Base-by-base conservation (phyloP, 53 echinoderm and acorn worm species). In the Crossaster papposus region DNA sequence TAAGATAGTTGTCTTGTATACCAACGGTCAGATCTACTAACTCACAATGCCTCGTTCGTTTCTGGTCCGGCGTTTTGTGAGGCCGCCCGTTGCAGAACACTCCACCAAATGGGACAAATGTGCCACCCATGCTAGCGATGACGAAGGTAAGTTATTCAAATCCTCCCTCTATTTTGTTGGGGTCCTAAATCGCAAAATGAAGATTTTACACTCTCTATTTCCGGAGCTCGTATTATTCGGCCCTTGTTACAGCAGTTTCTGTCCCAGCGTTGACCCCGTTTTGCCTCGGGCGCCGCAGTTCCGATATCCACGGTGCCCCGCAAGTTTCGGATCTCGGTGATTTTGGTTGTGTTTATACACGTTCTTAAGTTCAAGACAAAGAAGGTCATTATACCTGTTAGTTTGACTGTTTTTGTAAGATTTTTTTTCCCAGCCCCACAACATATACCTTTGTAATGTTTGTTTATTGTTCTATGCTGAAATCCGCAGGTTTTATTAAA, bases 11-110 rank as follows among this genome's bases (percentile, higher is more conserved):
- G 7, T 28, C n/a, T n/a, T n/a, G n/a, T 11, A 30, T 30, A 28
- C 54, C 28, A 12, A 14, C 36, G 18, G 54, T 64, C 44, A 44
- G 44, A 1, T 44, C 24, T 62, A 22, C 24, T 62, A 22, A 81
- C 62, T 58, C 14, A 33, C 72, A 54, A 91, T 93, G 93, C 93
- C 93, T 63, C 93, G 93, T 3, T 93, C 93, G 22, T 93, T 93
- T 74, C 80, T 93, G 29, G 93, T 93, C 34, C 79, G 93, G 30
- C 92, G 92, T 51, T 90, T 90, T 51, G 83, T 83, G 37, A 83
- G 75, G 64, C 83, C 90, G 51, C 63, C 83, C 9, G 72, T 82
- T 4, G 14, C 35, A 76, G 52, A 65, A 65, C 64, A 68, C 34
- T 51, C 83, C 6, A 83, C 55, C 34, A 87, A 87, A 37, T 87